These are phyloP conservation scores for Hippopotamyrus pictus DNA, from an alignment of 2,797 vertebrate species.

Conservation along the genomic window DNA sequence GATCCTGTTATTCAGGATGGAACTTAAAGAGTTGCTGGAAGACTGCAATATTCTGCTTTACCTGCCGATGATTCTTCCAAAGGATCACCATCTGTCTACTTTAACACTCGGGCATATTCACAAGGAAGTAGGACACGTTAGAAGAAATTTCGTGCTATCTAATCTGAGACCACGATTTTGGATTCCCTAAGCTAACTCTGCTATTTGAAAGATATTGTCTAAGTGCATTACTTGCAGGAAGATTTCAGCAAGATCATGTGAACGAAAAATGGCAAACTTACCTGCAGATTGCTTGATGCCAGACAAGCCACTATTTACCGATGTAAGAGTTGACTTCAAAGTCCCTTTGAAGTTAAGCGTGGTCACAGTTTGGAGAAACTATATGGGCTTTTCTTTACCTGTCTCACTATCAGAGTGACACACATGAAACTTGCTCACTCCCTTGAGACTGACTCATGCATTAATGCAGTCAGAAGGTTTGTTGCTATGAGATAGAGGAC, in stretches of 20 bases:
- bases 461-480: not conserved
- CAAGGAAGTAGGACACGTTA: not conserved
- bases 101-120: not conserved
- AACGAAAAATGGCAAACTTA: conserved; percentile 23
- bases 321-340: not conserved
- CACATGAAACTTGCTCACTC: not conserved
- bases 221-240: conserved; percentile 4
- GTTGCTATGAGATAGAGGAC: not conserved
- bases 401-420: not conserved
- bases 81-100: not conserved
- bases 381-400: not conserved
- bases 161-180: not conserved
- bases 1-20: not conserved
- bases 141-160: not conserved
- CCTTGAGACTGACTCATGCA: not conserved
- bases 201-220: not conserved
- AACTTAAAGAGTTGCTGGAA: not conserved
- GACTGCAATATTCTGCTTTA: not conserved
- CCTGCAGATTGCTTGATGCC: conserved; percentile 6
- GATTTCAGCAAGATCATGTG: not conserved
- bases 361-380: not conserved
- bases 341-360: not conserved
- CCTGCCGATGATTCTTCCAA: conserved; percentile 1
- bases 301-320: conserved; percentile 6
- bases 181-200: not conserved